phyloP scores from a whole-genome alignment of 2,113 vertebrate genomes.

The Lichenostomus cassidix region DNA sequence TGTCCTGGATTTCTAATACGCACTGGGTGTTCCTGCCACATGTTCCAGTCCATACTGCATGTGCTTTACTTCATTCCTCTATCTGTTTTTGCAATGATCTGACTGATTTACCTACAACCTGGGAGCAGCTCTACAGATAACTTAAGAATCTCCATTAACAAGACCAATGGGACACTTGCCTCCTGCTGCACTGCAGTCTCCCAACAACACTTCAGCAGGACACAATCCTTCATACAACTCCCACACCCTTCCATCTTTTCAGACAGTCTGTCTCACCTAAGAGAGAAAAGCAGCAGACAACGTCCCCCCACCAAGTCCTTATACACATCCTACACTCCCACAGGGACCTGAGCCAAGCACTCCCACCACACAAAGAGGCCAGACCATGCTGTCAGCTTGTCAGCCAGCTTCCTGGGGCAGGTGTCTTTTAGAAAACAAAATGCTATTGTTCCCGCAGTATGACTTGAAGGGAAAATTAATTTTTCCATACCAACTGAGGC shows the following conservation, averaged over 20 bases:
- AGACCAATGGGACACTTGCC: neutral
- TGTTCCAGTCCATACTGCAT: neutral
- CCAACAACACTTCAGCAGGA: neutral
- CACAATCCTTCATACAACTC: neutral
- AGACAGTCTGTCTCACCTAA: neutral
- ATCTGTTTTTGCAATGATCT: neutral
- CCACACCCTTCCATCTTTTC: neutral
- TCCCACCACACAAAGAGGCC: neutral
- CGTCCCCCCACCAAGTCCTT: neutral
- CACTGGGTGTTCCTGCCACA: neutral
- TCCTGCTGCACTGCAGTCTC: neutral
- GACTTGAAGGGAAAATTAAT: neutral
- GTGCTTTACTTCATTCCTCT: neutral
- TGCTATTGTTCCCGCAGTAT: accelerated
- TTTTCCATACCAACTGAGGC: neutral
- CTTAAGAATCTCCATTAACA: neutral
- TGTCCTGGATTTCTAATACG: neutral
- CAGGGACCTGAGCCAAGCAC: neutral
- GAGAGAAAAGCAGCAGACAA: neutral
- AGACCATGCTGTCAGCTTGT: accelerated
- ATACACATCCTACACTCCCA: neutral
- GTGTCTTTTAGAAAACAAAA: neutral
- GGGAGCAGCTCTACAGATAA: neutral
- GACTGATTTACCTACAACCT: neutral
- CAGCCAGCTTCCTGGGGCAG: neutral